Base-by-base conservation (phyloP, 64 coral and sea anemone genomes). In the Pachyseris speciosa region DNA sequence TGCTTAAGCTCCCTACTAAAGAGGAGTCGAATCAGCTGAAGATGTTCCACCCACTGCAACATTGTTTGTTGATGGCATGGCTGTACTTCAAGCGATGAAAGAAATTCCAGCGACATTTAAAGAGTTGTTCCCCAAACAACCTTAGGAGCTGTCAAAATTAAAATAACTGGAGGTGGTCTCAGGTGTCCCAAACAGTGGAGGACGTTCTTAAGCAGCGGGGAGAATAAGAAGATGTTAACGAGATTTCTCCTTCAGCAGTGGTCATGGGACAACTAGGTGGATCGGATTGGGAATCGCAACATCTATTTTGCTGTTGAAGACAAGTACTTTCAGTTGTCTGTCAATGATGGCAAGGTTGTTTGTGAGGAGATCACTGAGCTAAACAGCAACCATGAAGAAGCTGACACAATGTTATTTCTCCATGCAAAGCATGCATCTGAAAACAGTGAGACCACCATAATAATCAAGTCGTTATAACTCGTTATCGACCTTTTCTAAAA, bases 101-200 rank as follows among this genome's bases (percentile, higher is more conserved):
- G 48, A 79, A 40, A 66, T 89, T 20, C 72, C 85, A 89, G 87
- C 25, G 9, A 67, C 72, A 34, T 79, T 90, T 80, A 33, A 80
- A 90, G 67, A 87, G 87, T 47, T 87, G 69, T 87, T 87, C 67
- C 85, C 42, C 87, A 44, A 49, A 69, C 74, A 44, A 65, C 26
- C 67, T n/a, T 64, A 90, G 74, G 87, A 48, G 50, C 74, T 20
- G n/a, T 90, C 25, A 90, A 27, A 41, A 50, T 80, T 32, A 90
- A 90, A 20, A 90, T 90, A 67, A 90, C 87, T 67, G 87, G 74
- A 41, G 71, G 63, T 79, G 44, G 81, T 10, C 91, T 83, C 68
- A 55, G 78, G 71, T 86, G 84, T 25, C 91, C 84, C 13, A 88
- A 94, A 38, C 91, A 94, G 20, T 87, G 91, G 91, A 94, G 83